phyloP scores from a whole-genome alignment of 2,888 invertebrate species.

The Spatulosminthurus flaviceps region DNA sequence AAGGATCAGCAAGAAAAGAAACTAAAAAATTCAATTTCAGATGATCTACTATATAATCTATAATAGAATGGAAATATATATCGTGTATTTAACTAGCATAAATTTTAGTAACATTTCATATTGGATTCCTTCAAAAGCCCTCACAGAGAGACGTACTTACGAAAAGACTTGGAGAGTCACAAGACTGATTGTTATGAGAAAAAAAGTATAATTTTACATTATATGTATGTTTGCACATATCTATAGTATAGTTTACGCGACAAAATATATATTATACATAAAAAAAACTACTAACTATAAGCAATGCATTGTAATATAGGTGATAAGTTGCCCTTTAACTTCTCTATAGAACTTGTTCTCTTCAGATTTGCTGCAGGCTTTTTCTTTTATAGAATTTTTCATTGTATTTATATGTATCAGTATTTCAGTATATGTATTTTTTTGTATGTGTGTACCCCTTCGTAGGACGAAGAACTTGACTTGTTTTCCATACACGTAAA shows the following conservation, averaged over 20 bases:
- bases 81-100: not conserved
- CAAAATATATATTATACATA: slow-evolving; percentile 17
- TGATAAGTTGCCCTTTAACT: slow-evolving; percentile 9
- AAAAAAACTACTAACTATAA: slow-evolving; percentile 19
- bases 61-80: no score
- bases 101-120: not conserved
- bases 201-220: not conserved
- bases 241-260: not conserved
- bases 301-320: not conserved
- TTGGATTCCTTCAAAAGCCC: not conserved
- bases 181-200: slow-evolving; percentile 44
- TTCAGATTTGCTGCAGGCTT: slow-evolving; percentile 47
- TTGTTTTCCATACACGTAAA: slow-evolving; percentile 25
- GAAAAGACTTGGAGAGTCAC: slow-evolving; percentile 48
- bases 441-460: slow-evolving; percentile 12
- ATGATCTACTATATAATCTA: no score
- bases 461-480: slow-evolving; percentile 28
- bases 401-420: not conserved
- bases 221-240: not conserved
- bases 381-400: slow-evolving; percentile 6
- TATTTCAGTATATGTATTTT: not conserved
- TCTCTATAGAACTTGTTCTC: slow-evolving; percentile 48
- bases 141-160: not conserved
- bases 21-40: no score
- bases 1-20: not conserved